A percentile compares a stretch with the other conserved stretches of the same genome.
phyloP scores from a whole-genome alignment of 2,888 invertebrate species.

The Acronicta psi region DNA sequence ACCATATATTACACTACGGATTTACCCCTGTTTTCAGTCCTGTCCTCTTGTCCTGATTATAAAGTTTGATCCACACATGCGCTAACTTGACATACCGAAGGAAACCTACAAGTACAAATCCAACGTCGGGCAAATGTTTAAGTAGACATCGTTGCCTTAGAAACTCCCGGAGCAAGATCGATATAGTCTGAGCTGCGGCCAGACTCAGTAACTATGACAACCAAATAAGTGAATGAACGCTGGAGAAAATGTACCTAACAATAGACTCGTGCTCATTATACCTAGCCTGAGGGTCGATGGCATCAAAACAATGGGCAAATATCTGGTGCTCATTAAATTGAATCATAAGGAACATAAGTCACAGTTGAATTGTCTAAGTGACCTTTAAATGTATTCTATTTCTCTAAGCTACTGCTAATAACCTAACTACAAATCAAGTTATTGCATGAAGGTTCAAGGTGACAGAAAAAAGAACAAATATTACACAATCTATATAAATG shows the following conservation, averaged over 20 bases:
- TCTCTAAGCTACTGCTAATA: conserved; percentile 39
- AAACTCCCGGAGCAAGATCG: conserved; percentile 54
- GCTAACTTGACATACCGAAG: conserved; percentile 3
- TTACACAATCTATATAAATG: conserved; percentile 33
- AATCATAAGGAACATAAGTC: conserved; percentile 35
- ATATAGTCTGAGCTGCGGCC: conserved; percentile 56
- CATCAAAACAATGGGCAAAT: conserved; percentile 65
- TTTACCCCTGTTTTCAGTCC: conserved; percentile 37
- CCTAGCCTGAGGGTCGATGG: conserved; percentile 59
- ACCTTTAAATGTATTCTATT: conserved; percentile 52
- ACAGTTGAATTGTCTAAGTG: conserved; percentile 32
- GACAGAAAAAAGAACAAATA: conserved; percentile 33
- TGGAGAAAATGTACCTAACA: conserved; percentile 59
- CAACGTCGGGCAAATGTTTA: conserved; percentile 30
- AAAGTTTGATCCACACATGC: conserved; percentile 19
- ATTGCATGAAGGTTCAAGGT: conserved; percentile 44
- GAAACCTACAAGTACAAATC: conserved; percentile 4
- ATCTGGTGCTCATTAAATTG: conserved; percentile 49
- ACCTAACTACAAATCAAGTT: conserved; percentile 34
- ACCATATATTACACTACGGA: conserved; percentile 47
- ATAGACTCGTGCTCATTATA: conserved; percentile 62
- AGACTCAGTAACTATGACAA: conserved; percentile 47
- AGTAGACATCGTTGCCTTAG: conserved; percentile 47
- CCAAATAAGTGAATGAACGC: conserved; percentile 51
- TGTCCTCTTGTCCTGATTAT: too few species aligned